A percentile compares a stretch with the other conserved stretches of the same genome.
Conservation (phyloP, 2,888 invertebrate genomes). For the Oxycera nigricornis region DNA sequence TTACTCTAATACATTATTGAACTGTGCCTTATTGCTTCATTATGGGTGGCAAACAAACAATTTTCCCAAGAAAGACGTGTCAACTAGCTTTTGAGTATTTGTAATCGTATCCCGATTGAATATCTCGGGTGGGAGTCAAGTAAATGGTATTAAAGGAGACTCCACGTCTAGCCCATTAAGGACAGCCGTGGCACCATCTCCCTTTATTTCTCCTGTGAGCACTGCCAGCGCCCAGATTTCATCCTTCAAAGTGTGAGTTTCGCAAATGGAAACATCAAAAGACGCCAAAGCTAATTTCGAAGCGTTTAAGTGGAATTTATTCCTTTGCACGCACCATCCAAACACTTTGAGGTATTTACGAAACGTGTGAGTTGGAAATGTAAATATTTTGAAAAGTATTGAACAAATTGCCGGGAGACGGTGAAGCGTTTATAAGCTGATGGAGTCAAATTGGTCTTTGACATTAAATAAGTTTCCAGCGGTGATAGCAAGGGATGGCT, state of each 20-base stretch:
- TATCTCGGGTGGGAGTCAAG: neutral
- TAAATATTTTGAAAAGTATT: constrained; percentile 36
- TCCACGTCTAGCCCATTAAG: too few relatives aligned
- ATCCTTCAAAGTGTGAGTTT: neutral
- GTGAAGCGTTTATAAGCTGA: constrained; percentile 4
- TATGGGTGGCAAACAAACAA: too few relatives aligned
- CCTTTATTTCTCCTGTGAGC: neutral
- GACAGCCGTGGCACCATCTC: neutral
- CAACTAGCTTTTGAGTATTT: neutral
- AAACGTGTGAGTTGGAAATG: constrained; percentile 36
- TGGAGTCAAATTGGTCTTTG: constrained; percentile 16
- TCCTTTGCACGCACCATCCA: constrained; percentile 32
- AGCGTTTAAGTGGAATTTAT: constrained; percentile 36
- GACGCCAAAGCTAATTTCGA: constrained; percentile 30
- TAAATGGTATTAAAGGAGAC: too few relatives aligned
- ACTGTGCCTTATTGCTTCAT: too few relatives aligned
- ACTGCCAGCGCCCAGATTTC: neutral
- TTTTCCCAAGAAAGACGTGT: too few relatives aligned
- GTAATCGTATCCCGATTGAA: neutral
- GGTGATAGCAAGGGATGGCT: neutral
- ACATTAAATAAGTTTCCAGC: constrained; percentile 24
- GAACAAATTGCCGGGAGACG: constrained; percentile 12
- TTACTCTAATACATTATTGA: too few relatives aligned
- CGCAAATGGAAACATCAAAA: constrained; percentile 31
- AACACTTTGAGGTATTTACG: constrained; percentile 28